Percentiles rank a stretch among this genome's conserved stretches.
Conservation (phyloP, 2,113 vertebrate species). For the Sapayoa aenigma region DNA sequence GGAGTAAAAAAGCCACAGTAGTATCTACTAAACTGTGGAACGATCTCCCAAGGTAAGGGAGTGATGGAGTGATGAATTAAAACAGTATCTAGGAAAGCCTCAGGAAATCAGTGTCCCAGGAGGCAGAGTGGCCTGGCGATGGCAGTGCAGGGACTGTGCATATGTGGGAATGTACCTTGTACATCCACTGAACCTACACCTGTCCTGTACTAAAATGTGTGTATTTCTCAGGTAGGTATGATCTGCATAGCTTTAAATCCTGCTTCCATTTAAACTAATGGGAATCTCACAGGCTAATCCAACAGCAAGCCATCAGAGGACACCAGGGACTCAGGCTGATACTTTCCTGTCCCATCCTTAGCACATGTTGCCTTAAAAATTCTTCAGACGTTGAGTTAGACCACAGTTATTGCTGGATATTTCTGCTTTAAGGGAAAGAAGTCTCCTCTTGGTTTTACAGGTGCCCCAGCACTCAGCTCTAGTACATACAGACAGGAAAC, state of each 20-base stretch:
- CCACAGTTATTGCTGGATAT: not conserved
- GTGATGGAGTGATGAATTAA: not conserved
- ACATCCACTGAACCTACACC: not conserved
- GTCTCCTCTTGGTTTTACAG: not conserved
- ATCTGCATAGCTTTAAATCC: not conserved
- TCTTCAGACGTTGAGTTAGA: not conserved
- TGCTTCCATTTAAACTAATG: not conserved
- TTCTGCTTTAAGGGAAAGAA: not conserved
- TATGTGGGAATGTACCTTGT: not conserved
- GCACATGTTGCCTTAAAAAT: not conserved
- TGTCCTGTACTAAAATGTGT: not conserved
- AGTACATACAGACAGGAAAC: not conserved
- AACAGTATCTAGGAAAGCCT: not conserved
- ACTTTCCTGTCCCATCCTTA: not conserved
- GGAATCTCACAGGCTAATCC: not conserved
- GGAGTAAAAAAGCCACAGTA: not conserved
- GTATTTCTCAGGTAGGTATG: not conserved
- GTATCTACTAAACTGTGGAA: not conserved
- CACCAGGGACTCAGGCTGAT: not conserved
- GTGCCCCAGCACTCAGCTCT: not conserved
- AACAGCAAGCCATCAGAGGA: not conserved
- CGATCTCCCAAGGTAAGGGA: not conserved
- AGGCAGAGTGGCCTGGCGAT: fast-evolving
- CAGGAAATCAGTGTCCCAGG: not conserved
- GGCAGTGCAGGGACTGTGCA: not conserved